Conservation (phyloP, 1,140 invertebrate species). For the Caerostris extrusa region DNA sequence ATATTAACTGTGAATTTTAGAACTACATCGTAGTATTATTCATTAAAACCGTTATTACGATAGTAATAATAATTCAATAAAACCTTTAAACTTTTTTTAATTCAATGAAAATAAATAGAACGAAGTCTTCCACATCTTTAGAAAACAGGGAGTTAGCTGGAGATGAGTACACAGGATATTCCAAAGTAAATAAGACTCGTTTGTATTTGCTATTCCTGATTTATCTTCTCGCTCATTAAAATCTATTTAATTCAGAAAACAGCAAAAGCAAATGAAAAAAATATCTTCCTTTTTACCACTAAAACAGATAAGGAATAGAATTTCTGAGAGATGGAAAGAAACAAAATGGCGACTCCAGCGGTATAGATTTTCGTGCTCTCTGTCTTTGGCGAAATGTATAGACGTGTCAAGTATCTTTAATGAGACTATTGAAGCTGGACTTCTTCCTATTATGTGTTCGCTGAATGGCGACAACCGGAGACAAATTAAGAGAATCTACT, state of each 20-base stretch:
- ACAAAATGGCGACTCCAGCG: not conserved
- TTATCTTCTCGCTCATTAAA: not conserved
- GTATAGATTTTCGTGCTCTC: conserved; percentile 25
- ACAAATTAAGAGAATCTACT: not conserved
- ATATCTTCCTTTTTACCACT: no score
- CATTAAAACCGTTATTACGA: not conserved
- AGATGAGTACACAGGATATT: no score
- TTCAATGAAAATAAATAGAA: no score
- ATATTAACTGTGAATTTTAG: no score
- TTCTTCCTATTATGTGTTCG: not conserved
- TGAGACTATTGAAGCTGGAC: conserved; percentile 32
- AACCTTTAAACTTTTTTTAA: no score
- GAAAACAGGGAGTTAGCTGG: no score
- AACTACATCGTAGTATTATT: no score
- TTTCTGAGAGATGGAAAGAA: no score
- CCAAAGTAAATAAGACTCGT: no score
- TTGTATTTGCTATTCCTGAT: not conserved
- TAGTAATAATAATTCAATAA: not conserved
- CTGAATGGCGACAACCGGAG: not conserved
- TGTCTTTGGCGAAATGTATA: conserved; percentile 26
- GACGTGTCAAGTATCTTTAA: conserved; percentile 38
- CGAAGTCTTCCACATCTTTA: no score
- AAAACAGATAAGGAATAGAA: no score
- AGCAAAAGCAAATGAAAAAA: not conserved
- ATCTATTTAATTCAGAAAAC: not conserved